These are phyloP conservation scores for Xenops minutus DNA, from an alignment of 2,797 vertebrate species.

Conservation along the genomic window DNA sequence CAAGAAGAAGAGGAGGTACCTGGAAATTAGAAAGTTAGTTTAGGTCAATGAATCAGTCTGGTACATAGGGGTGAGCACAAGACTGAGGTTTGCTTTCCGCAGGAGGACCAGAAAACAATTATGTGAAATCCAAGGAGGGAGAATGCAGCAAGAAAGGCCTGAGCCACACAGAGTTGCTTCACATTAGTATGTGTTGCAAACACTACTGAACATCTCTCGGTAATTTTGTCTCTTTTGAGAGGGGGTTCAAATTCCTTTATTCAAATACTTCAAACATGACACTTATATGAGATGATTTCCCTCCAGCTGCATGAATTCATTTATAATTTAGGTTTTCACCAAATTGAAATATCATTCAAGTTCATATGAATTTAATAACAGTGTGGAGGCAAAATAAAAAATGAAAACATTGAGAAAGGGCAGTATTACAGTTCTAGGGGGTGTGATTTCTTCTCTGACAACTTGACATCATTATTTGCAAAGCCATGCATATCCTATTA, in stretches of 20 bases:
- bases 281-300: slow-evolving; percentile 40
- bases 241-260: neutral
- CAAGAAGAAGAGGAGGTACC: neutral
- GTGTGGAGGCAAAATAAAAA: slow-evolving; percentile 38
- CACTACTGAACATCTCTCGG: neutral
- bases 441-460: slow-evolving; percentile 36
- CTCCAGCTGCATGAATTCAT: neutral
- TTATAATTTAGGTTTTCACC: slow-evolving; percentile 51
- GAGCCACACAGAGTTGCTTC: neutral
- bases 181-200: neutral
- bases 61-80: neutral
- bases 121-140: neutral
- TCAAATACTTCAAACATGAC: slow-evolving; percentile 13
- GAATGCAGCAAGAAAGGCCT: neutral
- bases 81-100: neutral
- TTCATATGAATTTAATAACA: slow-evolving; percentile 55
- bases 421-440: neutral
- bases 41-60: neutral
- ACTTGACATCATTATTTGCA: slow-evolving; percentile 46
- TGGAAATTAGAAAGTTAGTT: neutral
- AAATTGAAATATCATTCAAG: slow-evolving; percentile 52
- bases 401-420: neutral
- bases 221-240: slow-evolving; percentile 3
- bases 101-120: neutral
- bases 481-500: neutral